Evolutionary conservation across 2,888 invertebrate genomes (phyloP).

Genomic region (Dryocosmus kuriphilus): DNA sequence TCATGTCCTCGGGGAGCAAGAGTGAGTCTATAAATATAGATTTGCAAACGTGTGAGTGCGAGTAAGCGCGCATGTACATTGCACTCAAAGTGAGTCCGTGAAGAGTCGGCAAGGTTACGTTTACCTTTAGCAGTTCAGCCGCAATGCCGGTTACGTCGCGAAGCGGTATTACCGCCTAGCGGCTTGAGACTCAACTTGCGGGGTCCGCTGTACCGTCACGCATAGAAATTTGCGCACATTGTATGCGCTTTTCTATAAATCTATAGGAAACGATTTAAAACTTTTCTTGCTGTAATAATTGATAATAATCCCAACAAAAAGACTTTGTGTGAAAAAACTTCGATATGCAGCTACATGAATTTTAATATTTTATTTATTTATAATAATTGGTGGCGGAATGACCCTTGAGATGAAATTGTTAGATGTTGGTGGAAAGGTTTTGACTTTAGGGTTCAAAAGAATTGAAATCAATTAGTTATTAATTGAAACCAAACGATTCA

Average conservation of each 20-base stretch:
- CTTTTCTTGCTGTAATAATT: too few species aligned
- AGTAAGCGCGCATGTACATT: neutral
- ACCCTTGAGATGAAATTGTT: too few species aligned
- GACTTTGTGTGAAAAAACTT: too few species aligned
- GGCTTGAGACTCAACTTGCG: constrained; percentile 44
- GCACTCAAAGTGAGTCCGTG: constrained; percentile 21
- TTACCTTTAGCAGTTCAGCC: constrained; percentile 56
- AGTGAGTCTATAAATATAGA: constrained; percentile 10
- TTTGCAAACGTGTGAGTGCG: constrained; percentile 20
- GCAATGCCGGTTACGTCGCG: constrained; percentile 65
- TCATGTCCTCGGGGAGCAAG: neutral
- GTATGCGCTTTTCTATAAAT: neutral
- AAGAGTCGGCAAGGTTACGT: constrained; percentile 61
- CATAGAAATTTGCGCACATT: neutral
- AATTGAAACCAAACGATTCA: too few species aligned
- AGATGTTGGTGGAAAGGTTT: too few species aligned
- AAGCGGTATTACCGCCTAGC: constrained; percentile 57
- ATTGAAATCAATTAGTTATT: too few species aligned
- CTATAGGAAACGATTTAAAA: too few species aligned
- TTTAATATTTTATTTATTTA: too few species aligned
- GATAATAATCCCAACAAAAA: too few species aligned
- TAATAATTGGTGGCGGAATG: too few species aligned
- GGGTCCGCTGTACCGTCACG: constrained; percentile 18
- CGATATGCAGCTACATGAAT: too few species aligned
- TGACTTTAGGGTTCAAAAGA: too few species aligned